phyloP scores from a whole-genome alignment of 2,113 vertebrate genomes.

The Tamias sibiricus region DNA sequence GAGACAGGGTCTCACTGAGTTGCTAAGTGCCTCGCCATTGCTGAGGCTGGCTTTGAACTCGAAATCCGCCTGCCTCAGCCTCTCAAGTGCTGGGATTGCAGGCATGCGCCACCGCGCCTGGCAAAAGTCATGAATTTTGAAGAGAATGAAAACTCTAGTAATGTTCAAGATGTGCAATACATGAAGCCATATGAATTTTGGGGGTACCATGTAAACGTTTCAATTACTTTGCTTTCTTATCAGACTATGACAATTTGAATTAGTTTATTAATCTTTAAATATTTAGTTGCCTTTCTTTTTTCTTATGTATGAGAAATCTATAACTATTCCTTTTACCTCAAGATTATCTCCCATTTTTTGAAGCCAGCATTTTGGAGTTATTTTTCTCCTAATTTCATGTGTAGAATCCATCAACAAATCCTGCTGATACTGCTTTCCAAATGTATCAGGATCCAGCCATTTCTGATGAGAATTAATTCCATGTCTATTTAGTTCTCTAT shows the following conservation, averaged over 20 bases:
- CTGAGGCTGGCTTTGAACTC: no score
- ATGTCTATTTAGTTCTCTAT: not conserved
- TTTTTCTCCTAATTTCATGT: not conserved
- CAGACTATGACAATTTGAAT: not conserved
- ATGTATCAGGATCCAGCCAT: not conserved
- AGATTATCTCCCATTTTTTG: not conserved
- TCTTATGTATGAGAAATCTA: not conserved
- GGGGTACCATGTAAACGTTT: not conserved
- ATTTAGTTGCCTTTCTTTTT: not conserved
- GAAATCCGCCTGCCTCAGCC: no score
- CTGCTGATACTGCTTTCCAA: not conserved
- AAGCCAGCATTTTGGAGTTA: not conserved
- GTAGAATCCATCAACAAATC: not conserved
- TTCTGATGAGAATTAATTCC: not conserved
- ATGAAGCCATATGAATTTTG: not conserved
- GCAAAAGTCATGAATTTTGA: no score
- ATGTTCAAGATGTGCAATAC: not conserved
- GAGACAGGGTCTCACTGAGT: no score
- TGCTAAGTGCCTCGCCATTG: no score
- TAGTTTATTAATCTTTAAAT: not conserved
- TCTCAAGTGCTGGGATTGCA: no score
- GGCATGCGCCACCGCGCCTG: no score
- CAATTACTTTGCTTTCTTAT: not conserved
- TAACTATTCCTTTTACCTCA: not conserved
- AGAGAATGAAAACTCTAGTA: no score